A percentile compares a stretch with the other conserved stretches of the same genome.
Conservation (phyloP, 2,113 vertebrate species). For the Phoenicopterus ruber region DNA sequence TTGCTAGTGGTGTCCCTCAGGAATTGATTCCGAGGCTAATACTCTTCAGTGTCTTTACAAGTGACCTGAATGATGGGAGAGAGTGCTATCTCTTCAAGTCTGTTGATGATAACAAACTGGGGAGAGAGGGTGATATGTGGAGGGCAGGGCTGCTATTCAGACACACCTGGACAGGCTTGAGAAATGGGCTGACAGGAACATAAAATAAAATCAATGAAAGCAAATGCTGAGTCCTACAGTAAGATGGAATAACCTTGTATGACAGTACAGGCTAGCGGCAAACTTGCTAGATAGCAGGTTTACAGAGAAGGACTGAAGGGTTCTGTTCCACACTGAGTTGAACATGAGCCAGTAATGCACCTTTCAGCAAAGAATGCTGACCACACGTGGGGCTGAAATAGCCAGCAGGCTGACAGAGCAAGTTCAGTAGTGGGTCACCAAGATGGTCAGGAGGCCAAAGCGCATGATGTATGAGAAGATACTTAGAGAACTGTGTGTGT, state of each 20-base stretch:
- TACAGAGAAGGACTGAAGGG: background rate
- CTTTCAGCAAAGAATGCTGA: background rate
- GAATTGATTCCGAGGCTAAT: background rate
- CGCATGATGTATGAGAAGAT: background rate
- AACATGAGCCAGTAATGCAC: rapidly evolving
- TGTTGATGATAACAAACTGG: background rate
- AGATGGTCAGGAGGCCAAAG: background rate
- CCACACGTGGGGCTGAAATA: background rate
- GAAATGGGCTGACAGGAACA: background rate
- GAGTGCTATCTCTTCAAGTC: background rate
- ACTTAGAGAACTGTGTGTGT: background rate
- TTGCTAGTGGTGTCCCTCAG: background rate
- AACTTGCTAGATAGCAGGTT: background rate
- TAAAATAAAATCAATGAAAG: background rate
- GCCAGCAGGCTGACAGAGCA: background rate
- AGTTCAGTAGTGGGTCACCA: background rate
- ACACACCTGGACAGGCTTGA: background rate
- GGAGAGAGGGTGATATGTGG: background rate
- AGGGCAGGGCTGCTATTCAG: background rate
- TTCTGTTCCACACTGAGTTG: background rate
- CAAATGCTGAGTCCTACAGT: background rate
- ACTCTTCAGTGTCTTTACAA: background rate
- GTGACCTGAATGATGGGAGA: background rate
- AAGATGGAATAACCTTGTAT: background rate
- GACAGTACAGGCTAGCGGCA: background rate